A percentile compares a stretch with the other conserved stretches of the same genome.
phyloP scores from a whole-genome alignment of 2,797 vertebrate species.

The Pantherophis vulpinus region DNA sequence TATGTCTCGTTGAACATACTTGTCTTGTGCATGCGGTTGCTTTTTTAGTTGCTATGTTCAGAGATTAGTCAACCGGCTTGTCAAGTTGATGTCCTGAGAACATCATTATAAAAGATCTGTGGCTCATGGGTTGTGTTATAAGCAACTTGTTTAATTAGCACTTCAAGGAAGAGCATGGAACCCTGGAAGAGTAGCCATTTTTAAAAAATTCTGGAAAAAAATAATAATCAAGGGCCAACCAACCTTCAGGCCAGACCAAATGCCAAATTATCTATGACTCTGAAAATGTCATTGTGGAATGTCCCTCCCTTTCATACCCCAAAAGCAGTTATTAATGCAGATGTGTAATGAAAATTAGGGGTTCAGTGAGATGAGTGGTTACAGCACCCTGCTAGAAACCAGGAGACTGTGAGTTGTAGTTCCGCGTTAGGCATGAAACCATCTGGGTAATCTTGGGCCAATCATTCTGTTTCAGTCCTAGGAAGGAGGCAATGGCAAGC shows the following conservation, averaged over 20 bases:
- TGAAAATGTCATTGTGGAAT: not conserved
- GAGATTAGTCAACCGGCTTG: not conserved
- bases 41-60: not conserved
- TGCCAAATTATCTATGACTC: not conserved
- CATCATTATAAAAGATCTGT: not conserved
- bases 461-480: not conserved
- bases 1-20: not conserved
- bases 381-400: not conserved
- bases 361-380: not conserved
- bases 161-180: not conserved
- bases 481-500: not conserved
- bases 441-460: not conserved
- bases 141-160: not conserved
- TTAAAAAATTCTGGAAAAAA: not conserved
- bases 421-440: not conserved
- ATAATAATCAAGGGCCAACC: not conserved
- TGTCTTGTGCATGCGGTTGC: not conserved
- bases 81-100: not conserved
- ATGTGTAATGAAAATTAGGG: not conserved
- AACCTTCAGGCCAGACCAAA: not conserved
- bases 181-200: not conserved
- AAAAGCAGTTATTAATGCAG: not conserved
- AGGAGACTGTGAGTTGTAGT: not conserved
- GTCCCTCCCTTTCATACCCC: not conserved
- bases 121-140: not conserved